Conservation (phyloP, 2,888 invertebrate species). For the Eupsilia transversa region DNA sequence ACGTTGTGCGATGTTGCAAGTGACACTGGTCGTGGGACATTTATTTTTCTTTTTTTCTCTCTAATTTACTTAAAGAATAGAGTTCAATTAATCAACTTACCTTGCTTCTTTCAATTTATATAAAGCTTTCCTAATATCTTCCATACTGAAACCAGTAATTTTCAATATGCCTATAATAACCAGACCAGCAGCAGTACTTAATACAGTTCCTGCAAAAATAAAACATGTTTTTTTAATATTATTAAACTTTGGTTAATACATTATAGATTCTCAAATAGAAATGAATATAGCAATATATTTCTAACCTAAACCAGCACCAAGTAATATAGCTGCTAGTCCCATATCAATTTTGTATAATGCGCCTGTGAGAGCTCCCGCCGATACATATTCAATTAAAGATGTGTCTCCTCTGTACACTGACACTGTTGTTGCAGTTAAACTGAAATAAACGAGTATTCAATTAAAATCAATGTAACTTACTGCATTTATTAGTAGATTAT, state of each 20-base stretch:
- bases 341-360: constrained; percentile 92
- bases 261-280: not conserved
- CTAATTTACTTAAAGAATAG: not conserved
- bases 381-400: constrained; percentile 92
- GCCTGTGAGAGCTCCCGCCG: constrained; percentile 92
- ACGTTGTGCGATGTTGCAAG: not conserved
- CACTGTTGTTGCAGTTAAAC: constrained; percentile 91
- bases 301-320: constrained; percentile 92
- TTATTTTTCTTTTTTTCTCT: not conserved
- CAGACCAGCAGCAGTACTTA: constrained; percentile 92
- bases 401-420: constrained; percentile 93
- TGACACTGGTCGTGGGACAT: not conserved
- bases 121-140: constrained; percentile 92
- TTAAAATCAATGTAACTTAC: not conserved
- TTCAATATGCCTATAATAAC: constrained; percentile 89
- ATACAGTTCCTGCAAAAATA: constrained; percentile 86
- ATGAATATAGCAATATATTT: not conserved
- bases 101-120: constrained; percentile 85
- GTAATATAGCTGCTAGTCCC: constrained; percentile 92
- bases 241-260: too few species aligned
- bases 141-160: constrained; percentile 91
- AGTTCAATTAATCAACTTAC: constrained; percentile 65
- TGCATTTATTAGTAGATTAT: not conserved
- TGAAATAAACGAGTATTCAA: constrained; percentile 77
- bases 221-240: not conserved